A percentile compares a stretch with the other conserved stretches of the same genome.
These are phyloP conservation scores for Sinocyclocheilus grahami DNA, from an alignment of 2,113 vertebrate genomes.

Conservation along the genomic window DNA sequence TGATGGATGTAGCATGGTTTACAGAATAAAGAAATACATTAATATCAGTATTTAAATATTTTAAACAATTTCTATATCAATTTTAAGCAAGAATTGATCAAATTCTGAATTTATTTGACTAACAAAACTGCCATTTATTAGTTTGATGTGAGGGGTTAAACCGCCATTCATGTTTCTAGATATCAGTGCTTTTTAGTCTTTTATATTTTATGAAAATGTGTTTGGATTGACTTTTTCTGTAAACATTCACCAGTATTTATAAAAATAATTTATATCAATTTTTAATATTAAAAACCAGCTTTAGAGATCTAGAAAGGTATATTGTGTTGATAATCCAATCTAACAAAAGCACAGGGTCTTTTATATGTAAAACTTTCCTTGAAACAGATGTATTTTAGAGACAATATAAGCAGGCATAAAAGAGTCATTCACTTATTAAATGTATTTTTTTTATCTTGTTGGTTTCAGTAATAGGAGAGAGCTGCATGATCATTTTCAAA, in stretches of 20 bases:
- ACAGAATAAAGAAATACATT: no score
- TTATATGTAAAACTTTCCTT: neutral
- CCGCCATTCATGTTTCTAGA: no score
- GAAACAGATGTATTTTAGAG: neutral
- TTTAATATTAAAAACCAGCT: neutral
- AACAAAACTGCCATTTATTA: no score
- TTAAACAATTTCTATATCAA: no score
- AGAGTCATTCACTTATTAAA: neutral
- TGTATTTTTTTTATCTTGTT: neutral
- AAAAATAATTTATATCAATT: neutral
- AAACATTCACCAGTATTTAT: neutral
- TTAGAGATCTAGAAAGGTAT: neutral
- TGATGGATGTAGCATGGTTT: no score
- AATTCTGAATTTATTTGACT: no score
- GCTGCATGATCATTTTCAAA: neutral
- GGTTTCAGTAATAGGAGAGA: neutral
- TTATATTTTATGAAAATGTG: no score
- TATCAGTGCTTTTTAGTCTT: no score
- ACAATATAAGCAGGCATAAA: neutral
- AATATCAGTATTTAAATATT: no score
- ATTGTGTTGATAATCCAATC: neutral
- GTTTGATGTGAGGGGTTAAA: no score
- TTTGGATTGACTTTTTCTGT: neutral
- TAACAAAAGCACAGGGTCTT: slow-evolving; percentile 14
- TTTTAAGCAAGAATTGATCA: no score